Evolutionary conservation across 2,113 vertebrate genomes (phyloP).

Genomic region (Prochilodus magdalenae): DNA sequence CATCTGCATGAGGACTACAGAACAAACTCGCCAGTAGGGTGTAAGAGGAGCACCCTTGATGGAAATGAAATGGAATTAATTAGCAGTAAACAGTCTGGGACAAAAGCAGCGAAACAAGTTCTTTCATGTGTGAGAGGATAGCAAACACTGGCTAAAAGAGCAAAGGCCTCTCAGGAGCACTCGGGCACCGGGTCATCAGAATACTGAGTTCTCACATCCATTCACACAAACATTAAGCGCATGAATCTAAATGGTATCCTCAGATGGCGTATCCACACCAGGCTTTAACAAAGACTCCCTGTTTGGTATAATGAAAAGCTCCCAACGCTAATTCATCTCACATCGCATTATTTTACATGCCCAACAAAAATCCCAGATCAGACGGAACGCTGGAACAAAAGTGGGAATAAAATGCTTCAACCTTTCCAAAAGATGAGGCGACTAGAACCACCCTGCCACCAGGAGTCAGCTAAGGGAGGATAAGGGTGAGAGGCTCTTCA

Average conservation of each 20-base stretch:
- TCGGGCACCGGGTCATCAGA: background rate
- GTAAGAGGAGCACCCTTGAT: background rate
- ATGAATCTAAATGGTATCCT: background rate
- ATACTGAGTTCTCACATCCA: background rate
- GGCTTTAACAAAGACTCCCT: background rate
- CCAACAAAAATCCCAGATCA: background rate
- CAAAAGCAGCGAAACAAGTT: slow-evolving; percentile 8
- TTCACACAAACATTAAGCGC: background rate
- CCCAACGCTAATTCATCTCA: background rate
- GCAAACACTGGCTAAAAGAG: slow-evolving; percentile 6
- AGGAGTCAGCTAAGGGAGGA: background rate
- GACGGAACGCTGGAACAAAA: background rate
- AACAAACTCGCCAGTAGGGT: background rate
- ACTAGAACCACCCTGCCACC: background rate
- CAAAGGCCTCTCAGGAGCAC: slow-evolving; percentile 1
- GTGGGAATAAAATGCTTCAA: background rate
- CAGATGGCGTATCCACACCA: background rate
- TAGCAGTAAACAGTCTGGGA: background rate
- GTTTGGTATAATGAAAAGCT: background rate
- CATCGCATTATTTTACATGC: background rate
- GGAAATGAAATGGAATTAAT: slow-evolving; percentile 23
- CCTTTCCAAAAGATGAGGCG: background rate
- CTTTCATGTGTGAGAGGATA: slow-evolving; percentile 24
- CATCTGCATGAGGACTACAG: slow-evolving; percentile 7
- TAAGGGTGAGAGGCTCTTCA: background rate